Conservation (phyloP, 2,113 vertebrate genomes). For the Lophotis ruficrista region DNA sequence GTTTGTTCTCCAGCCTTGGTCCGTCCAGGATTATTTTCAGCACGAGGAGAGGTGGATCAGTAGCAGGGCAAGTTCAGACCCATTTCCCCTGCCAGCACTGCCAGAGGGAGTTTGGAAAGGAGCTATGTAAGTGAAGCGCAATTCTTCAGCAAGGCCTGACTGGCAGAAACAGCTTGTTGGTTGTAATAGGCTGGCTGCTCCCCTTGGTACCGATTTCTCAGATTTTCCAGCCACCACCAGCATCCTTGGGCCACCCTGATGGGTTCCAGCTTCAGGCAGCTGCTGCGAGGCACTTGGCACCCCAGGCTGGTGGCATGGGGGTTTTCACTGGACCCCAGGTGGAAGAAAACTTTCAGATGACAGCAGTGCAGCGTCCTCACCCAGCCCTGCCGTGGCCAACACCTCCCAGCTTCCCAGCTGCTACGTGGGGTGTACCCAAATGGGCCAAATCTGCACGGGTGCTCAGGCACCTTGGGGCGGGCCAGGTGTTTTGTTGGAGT, state of each 20-base stretch:
- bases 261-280: neutral
- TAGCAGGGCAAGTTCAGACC: fast-evolving
- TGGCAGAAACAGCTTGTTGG: neutral
- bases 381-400: fast-evolving
- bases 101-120: neutral
- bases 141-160: neutral
- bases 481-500: too few relatives aligned
- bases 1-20: fast-evolving
- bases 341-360: neutral
- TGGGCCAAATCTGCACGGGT: fast-evolving
- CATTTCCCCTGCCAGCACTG: neutral
- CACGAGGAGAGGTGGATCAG: neutral
- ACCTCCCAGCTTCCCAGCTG: neutral
- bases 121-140: neutral
- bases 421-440: fast-evolving
- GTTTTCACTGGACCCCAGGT: fast-evolving
- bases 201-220: neutral
- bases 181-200: neutral
- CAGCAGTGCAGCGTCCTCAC: neutral
- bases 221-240: fast-evolving
- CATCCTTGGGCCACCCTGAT: fast-evolving
- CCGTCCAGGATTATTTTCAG: neutral
- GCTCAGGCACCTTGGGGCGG: fast-evolving
- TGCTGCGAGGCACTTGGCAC: fast-evolving
- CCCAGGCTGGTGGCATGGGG: fast-evolving